Base-by-base conservation (phyloP, 2,888 invertebrate genomes). In the Ctena decussata region DNA sequence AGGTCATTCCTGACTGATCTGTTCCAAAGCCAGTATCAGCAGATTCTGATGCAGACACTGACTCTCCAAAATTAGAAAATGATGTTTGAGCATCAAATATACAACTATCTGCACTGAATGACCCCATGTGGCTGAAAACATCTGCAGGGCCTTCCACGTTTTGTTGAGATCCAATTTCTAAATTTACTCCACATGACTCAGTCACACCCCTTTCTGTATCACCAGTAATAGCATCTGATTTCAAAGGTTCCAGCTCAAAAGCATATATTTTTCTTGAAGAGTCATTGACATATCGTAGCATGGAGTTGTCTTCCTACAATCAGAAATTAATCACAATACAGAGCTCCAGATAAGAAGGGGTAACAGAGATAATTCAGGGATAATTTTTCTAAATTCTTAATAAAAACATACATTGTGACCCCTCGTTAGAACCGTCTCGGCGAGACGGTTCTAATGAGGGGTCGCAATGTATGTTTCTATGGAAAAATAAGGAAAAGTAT, bases 221-320 rank as follows among this genome's bases (percentile, higher is more conserved):
- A 35, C 35, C 21, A 35, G 32, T 24, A 65, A 24, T 32, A 18
- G 65, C 35, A 24, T 65, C 65, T 35, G 35, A 15, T 30, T 65
- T 65, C 5, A 65, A 12, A 27, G 83, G 81, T 75, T 90, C 84
- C 92, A 96, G 93, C 80, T 95, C 94, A 92, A 95, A 96, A 46
- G 95, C 96, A 87, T 95, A 95, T 27, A 96, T 89, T 57, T 90
- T 92, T 75, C 95, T 88, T 27, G 93, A 91, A 6, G 91, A 95
- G 89, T 96, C 96, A 86, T 97, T 96, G 70, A 97, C 95, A 93
- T 96, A 96, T 79, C 96, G 96, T 82, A 97, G 94, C 82, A 96
- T 94, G 65, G 96, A 95, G 91, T 96, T 96, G 90, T 97, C 97
- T 91, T 97, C 97, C 97, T 97, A 91, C 70, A 94, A 94, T 21